phyloP scores from a whole-genome alignment of 2,113 vertebrate species.

The Shinisaurus crocodilurus region DNA sequence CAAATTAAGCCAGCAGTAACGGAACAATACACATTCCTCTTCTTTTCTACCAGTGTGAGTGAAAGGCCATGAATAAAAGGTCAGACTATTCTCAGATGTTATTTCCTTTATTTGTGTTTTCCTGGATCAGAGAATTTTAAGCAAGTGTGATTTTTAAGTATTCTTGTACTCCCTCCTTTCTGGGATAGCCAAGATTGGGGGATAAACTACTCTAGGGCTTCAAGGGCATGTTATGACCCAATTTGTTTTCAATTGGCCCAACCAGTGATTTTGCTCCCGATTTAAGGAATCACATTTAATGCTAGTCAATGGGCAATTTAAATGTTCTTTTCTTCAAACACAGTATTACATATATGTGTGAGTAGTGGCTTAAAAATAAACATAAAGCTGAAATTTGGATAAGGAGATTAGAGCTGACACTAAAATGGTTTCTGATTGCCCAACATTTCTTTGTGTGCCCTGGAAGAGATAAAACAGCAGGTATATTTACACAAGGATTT shows the following conservation, averaged over 20 bases:
- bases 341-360: background rate
- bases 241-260: background rate
- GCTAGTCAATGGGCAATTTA: background rate
- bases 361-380: background rate
- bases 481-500: conserved; percentile 12
- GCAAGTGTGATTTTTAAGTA: background rate
- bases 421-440: conserved; percentile 13
- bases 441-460: conserved; percentile 11
- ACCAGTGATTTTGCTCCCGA: background rate
- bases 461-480: background rate
- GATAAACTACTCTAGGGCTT: conserved; percentile 4
- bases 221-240: background rate
- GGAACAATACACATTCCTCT: conserved; percentile 39
- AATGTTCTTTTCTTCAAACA: background rate
- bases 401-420: background rate
- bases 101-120: conserved; percentile 35
- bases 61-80: conserved; percentile 4
- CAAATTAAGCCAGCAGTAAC: conserved; percentile 52
- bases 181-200: conserved; percentile 13
- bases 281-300: background rate
- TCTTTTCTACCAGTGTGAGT: conserved; percentile 29
- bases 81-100: conserved; percentile 41
- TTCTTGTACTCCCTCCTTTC: conserved; percentile 35
- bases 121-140: conserved; percentile 33
- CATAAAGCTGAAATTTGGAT: conserved; percentile 10